These are phyloP conservation scores for Dicaeum eximium DNA, from an alignment of 2,113 vertebrate genomes.

Conservation along the genomic window DNA sequence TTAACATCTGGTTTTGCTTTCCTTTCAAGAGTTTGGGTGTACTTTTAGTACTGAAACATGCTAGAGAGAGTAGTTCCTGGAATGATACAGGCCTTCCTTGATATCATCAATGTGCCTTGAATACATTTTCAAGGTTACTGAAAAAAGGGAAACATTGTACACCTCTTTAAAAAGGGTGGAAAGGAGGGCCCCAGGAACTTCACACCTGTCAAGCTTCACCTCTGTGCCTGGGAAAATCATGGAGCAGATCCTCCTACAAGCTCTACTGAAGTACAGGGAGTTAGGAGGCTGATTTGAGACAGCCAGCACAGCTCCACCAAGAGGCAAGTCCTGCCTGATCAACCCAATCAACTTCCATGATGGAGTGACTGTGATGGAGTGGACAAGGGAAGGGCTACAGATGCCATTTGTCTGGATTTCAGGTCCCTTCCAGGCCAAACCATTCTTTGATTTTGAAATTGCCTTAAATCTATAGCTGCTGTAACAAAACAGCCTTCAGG, in stretches of 20 bases:
- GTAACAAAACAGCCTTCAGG: background rate
- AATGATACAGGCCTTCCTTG: background rate
- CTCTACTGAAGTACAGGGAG: background rate
- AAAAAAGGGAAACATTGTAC: background rate
- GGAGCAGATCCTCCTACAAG: background rate
- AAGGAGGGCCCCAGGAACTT: background rate
- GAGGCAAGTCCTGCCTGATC: background rate
- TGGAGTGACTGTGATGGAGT: background rate
- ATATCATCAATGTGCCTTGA: background rate
- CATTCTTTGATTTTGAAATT: background rate
- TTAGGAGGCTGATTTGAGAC: background rate
- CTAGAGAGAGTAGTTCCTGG: background rate
- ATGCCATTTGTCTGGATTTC: background rate
- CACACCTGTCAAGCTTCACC: background rate
- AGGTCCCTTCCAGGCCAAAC: background rate
- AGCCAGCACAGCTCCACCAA: background rate
- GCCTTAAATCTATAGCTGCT: background rate
- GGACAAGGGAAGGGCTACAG: background rate
- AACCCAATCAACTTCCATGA: background rate
- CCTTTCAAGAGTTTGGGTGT: background rate
- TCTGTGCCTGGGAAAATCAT: background rate
- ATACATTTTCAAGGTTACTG: background rate
- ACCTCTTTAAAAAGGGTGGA: background rate
- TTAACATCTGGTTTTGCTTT: background rate
- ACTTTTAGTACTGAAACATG: background rate